Base-by-base conservation (phyloP, 2,113 vertebrate species). In the Megatriorchis doriae region DNA sequence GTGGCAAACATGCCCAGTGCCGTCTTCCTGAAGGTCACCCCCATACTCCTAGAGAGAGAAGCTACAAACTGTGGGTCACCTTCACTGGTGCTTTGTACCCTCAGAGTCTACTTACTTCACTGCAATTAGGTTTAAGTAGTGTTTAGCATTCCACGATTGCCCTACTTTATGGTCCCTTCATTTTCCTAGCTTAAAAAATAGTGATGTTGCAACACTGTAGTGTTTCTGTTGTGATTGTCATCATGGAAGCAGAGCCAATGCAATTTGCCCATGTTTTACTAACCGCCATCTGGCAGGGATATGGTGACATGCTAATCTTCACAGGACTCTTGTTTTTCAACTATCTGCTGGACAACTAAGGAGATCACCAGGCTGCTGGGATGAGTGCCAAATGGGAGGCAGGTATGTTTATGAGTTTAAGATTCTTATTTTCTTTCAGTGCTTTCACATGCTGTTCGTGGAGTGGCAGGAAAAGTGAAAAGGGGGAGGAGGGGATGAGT, bases 391-490 rank as follows among this genome's bases (percentile, higher is more conserved):
- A 98, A 98, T 97, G 97, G 97, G 97, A 98, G 97, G 97, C 98
- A 98, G 98, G 98, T 98, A 98, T 98, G 97, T 98, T 98, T 98
- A 98, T 96, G 96, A 98, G 98, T 97, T 98, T 95, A 97, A 97
- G 96, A 97, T 97, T 96, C 96, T 97, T 98, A 98, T 98, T 98
- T 98, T 98, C 97, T 97, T 96, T 96, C 97, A 95, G 62, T 97
- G 96, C 96, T 95, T 97, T 97, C 93, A 86, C 97, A 97, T 97
- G 96, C 97, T 98, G 97, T 86, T 98, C 94, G 17, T 85, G 38
- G 92, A 96, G 95, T 96, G 97, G 96, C 96, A 98, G 94, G 89
- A 96, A 94, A 96, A 97, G 95, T 90, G 93, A 94, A 96, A 96
- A 93, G 79, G 67, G 81, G 95, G 93, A 95, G 72, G 91, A 92